Percentiles rank a stretch among this genome's conserved stretches.
phyloP scores from a whole-genome alignment of 2,888 invertebrate species.

The Clitarchus hookeri region DNA sequence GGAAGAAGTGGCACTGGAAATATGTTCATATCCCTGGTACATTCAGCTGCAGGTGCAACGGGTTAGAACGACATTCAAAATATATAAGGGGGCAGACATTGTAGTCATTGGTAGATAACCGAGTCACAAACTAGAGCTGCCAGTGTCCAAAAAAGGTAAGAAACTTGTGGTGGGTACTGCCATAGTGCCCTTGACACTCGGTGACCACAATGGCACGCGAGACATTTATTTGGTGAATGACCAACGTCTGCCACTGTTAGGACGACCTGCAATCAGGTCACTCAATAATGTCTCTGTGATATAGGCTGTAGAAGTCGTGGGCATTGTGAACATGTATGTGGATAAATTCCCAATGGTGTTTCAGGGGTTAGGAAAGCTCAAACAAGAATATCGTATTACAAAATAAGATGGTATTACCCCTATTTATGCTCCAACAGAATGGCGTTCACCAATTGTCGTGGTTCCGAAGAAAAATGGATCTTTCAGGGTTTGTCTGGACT shows the following conservation, averaged over 20 bases:
- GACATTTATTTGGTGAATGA: neutral
- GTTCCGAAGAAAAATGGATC: slow-evolving; percentile 45
- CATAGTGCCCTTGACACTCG: neutral
- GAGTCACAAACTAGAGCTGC: no score
- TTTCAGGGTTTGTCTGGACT: slow-evolving; percentile 47
- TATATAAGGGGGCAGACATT: no score
- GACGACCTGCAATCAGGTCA: neutral
- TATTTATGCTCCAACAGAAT: slow-evolving; percentile 48
- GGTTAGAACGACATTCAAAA: no score
- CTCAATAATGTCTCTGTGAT: neutral
- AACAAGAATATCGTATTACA: neutral
- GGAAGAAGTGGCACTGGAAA: no score
- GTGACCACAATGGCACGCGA: neutral
- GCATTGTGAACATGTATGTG: neutral
- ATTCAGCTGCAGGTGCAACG: no score
- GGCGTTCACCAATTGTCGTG: slow-evolving; percentile 47
- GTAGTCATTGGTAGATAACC: no score
- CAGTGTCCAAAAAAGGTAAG: no score
- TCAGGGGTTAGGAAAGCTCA: neutral
- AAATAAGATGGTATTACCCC: slow-evolving; percentile 44
- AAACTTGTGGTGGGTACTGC: neutral
- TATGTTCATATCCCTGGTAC: no score
- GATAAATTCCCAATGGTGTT: neutral
- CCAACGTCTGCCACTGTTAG: neutral
- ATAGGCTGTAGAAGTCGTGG: neutral